A percentile compares a stretch with the other conserved stretches of the same genome.
phyloP scores from a whole-genome alignment of 1,140 invertebrate species.

The Drosophila prosaltans region DNA sequence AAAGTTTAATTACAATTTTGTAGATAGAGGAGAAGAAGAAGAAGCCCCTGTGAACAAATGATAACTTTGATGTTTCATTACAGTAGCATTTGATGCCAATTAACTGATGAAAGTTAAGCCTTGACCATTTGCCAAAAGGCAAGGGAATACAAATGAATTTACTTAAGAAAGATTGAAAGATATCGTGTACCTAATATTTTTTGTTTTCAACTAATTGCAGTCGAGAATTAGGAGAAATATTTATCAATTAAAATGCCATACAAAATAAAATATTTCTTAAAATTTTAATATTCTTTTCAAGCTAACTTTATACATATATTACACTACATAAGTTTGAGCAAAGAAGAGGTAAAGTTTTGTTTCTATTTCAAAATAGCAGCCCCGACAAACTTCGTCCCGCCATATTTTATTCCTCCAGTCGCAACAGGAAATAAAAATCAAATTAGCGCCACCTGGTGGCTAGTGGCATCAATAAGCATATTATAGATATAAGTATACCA shows the following conservation, averaged over 20 bases:
- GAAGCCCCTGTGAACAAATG: constrained; percentile 20
- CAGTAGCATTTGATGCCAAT: constrained; percentile 59
- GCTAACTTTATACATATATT: no score
- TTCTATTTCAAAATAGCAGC: no score
- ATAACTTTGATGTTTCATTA: constrained; percentile 60
- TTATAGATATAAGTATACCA: no score
- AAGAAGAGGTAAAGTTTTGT: no score
- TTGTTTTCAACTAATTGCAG: not conserved
- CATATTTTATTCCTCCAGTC: no score
- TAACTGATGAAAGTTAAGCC: constrained; percentile 56
- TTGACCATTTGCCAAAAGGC: not conserved
- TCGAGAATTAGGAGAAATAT: no score
- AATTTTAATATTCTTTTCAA: not conserved
- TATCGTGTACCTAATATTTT: not conserved
- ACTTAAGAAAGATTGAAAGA: constrained; percentile 15
- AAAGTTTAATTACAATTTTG: constrained; percentile 63
- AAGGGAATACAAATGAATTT: constrained; percentile 20
- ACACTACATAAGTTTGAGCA: no score
- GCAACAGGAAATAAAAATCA: no score
- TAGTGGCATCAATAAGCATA: no score
- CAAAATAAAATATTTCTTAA: not conserved
- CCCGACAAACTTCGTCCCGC: no score
- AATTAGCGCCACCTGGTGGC: no score
- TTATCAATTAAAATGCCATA: no score
- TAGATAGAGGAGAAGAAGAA: not conserved